phyloP scores from a whole-genome alignment of 2,113 vertebrate genomes.

The Chionodraco myersi region DNA sequence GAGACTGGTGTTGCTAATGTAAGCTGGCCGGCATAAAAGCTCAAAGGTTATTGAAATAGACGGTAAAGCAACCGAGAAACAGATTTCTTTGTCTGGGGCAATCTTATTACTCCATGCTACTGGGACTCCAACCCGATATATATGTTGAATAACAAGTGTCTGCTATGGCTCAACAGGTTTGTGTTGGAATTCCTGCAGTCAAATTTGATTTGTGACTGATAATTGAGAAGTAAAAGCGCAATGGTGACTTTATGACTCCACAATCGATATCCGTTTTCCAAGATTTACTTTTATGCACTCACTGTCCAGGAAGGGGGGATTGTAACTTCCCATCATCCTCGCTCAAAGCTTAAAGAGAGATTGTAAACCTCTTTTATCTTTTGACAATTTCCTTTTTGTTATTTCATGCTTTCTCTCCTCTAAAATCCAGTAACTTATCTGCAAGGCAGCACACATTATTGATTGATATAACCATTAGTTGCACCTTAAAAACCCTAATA shows the following conservation, averaged over 20 bases:
- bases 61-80: slow-evolving; percentile 27
- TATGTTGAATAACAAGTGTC: background rate
- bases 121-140: background rate
- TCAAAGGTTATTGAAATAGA: slow-evolving; percentile 46
- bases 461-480: too few relatives aligned
- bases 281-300: slow-evolving; percentile 57
- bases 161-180: slow-evolving; percentile 7
- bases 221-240: slow-evolving; percentile 52
- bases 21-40: slow-evolving; percentile 22
- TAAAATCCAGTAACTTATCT: slow-evolving; percentile 35
- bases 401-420: slow-evolving; percentile 1
- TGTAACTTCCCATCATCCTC: slow-evolving; percentile 41
- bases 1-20: slow-evolving; percentile 32
- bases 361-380: slow-evolving; percentile 24
- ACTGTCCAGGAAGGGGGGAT: background rate
- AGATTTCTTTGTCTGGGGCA: background rate
- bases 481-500: too few relatives aligned
- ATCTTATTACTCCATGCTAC: background rate
- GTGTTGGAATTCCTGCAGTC: slow-evolving; percentile 4
- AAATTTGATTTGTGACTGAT: slow-evolving; percentile 44
- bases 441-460: slow-evolving; percentile 37
- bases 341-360: slow-evolving; percentile 45
- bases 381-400: background rate
- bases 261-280: slow-evolving; percentile 64
- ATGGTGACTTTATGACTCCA: slow-evolving; percentile 24